Evolutionary conservation across 2,113 vertebrate genomes (phyloP), one percentile per base, ranked within the genome.

Genomic region (Poeciliopsis prolifica): DNA sequence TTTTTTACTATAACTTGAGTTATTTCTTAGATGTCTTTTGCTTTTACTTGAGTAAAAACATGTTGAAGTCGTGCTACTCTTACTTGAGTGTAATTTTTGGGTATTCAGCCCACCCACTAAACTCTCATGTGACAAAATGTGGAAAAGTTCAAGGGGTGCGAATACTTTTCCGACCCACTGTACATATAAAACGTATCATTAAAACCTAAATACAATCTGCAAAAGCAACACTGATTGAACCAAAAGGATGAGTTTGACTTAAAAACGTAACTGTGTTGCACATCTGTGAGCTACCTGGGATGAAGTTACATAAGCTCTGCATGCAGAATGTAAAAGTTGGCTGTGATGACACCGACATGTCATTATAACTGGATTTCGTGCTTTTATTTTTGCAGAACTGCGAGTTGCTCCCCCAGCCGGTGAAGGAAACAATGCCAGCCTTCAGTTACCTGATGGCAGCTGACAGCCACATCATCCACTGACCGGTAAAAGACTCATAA

Each of bases 391-490:
- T 48, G 11, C 12, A 74, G 31, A 77, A 70, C 65, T 70, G 62
- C 60, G 37, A 74, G 74, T 54, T 81, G 83, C 86, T 78, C 87
- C 85, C 33, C 77, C 82, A n/a, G 37, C 73, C 31, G 85, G 85
- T 62, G 19, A 31, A 54, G 8, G 9, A 66, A 60, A 74, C 68
- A 77, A 70, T 60, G 48, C 66, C 76, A 70, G 54, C 37, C 75
- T 82, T 80, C 68, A 77, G 72, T 75, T 28, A 82, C 81, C 83
- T 87, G 70, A 82, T 79, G 83, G 76, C 73, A 74, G 82, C 76
- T 82, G 82, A 79, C 84, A 72, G 87, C 87, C 90, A 91, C 90
- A 88, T 88, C 87, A 90, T 78, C 74, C 70, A 35, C 24, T 70
- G 73, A 61, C 74, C 61, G 62, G 33, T 65, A 72, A 26, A 54